Conservation (phyloP, 2,113 vertebrate species). For the Ammodytes marinus region DNA sequence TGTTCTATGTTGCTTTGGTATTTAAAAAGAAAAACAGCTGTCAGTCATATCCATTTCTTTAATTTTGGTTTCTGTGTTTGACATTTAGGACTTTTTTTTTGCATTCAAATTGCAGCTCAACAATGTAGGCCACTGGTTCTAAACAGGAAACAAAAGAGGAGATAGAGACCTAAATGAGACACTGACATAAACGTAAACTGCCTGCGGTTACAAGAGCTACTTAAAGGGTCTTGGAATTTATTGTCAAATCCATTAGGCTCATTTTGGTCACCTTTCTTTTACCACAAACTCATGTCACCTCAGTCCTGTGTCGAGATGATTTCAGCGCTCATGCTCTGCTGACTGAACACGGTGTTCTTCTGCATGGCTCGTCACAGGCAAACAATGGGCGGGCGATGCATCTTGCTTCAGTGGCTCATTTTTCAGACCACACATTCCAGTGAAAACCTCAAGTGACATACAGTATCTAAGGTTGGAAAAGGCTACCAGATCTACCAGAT, state of each 20-base stretch:
- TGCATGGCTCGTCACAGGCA: slow-evolving; percentile 31
- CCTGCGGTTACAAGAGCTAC: slow-evolving; percentile 46
- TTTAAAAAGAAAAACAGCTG: slow-evolving; percentile 11
- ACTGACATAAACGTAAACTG: slow-evolving; percentile 43
- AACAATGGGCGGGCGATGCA: slow-evolving; percentile 49
- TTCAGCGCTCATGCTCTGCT: slow-evolving; percentile 31
- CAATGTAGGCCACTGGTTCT: slow-evolving; percentile 59
- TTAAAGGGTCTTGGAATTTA: slow-evolving; percentile 45
- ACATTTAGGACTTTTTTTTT: slow-evolving; percentile 61
- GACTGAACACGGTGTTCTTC: slow-evolving; percentile 37
- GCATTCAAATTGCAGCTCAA: slow-evolving; percentile 68
- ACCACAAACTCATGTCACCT: slow-evolving; percentile 13
- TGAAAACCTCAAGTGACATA: slow-evolving; percentile 44
- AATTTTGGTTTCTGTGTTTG: slow-evolving; percentile 78
- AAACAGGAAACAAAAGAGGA: slow-evolving; percentile 32
- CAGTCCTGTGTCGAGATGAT: slow-evolving; percentile 20
- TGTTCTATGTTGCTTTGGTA: background rate
- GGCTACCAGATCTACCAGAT: slow-evolving; percentile 48
- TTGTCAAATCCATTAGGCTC: slow-evolving; percentile 28
- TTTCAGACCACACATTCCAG: slow-evolving; percentile 37
- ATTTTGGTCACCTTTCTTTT: slow-evolving; percentile 52
- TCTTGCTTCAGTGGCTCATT: slow-evolving; percentile 48
- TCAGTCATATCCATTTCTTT: slow-evolving; percentile 67
- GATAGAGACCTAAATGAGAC: slow-evolving; percentile 47
- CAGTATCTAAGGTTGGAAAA: slow-evolving; percentile 42